Percentiles rank a stretch among this genome's conserved stretches.
phyloP scores from a whole-genome alignment of 30 jellyfish, hydroid and myxozoan species.

The Pseudorhiza aurosa region DNA sequence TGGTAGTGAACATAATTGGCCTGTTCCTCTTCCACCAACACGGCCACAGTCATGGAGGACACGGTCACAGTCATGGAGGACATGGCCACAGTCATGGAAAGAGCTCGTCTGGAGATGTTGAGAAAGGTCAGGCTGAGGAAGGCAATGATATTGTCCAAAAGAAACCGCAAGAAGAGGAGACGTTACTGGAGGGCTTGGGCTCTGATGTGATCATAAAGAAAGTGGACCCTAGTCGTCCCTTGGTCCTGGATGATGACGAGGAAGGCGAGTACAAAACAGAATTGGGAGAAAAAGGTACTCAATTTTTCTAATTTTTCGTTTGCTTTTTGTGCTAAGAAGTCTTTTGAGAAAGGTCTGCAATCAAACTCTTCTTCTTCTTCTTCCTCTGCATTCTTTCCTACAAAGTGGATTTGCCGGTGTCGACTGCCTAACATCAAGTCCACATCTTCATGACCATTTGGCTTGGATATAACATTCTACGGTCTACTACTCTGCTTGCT shows the following conservation, averaged over 20 bases:
- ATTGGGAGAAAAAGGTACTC: slow-evolving; percentile 38
- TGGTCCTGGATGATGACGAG: slow-evolving; percentile 58
- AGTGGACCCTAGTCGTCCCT: slow-evolving; percentile 43
- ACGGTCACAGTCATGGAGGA: slow-evolving; percentile 77
- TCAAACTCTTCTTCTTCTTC: no score
- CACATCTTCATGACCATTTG: no score
- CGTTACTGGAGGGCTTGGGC: background rate
- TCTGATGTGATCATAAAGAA: slow-evolving; percentile 22
- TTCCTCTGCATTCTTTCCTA: no score
- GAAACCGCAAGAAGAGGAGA: background rate
- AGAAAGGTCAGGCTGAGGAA: background rate
- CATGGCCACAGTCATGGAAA: slow-evolving; percentile 7
- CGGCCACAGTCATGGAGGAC: slow-evolving; percentile 94
- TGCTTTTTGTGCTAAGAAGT: no score
- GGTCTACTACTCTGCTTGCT: no score
- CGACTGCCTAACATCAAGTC: no score
- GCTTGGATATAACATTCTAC: no score
- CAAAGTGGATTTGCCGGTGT: no score
- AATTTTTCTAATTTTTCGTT: no score
- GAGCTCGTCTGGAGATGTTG: background rate
- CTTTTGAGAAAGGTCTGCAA: no score
- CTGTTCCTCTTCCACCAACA: slow-evolving; percentile 94
- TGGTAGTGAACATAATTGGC: slow-evolving; percentile 91
- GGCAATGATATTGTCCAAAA: background rate
- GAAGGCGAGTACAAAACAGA: slow-evolving; percentile 56